Evolutionary conservation across 1,140 invertebrate species (phyloP), one percentile per base, ranked within the genome.

Genomic region (Penaeus vannamei): DNA sequence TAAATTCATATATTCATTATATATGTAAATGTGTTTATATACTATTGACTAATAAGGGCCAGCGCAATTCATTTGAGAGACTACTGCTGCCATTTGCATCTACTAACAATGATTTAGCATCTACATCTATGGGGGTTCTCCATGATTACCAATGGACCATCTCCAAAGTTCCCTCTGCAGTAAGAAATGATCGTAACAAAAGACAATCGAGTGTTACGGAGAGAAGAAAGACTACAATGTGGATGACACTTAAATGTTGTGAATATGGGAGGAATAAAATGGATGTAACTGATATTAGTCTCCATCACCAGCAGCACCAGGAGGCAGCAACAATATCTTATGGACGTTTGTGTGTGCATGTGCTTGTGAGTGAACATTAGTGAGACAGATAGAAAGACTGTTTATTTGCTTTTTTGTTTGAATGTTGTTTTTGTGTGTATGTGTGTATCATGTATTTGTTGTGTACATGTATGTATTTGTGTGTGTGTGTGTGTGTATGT

Each of bases 141-240:
- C 87, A 60, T 89, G 69, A 84, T 84, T 84, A 84, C 81, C 87
- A 84, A 84, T 42, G 82, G 87, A 89, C 87, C 87, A 89, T 89
- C 87, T 89, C 87, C 87, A 89, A 89, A 89, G 87, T 89, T 89
- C 87, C 87, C 82, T 89, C 81, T 87, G 85, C 85, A 77, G 69
- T 84, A 89, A 84, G 87, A 89, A 89, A 84, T 77, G 82, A 89
- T 89, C 66, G 82, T 84, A 89, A 89, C 87, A 61, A 84, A 89
- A 79, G 87, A 89, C 87, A 88, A 88, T 88, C 80, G 62, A 89
- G 87, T 89, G 66, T 79, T 84, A 84, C 82, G 81, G 86, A 87
- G 86, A 84, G 87, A 84, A 77, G 87, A 89, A 79, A 76, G 61
- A 84, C 87, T 84, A 84, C 81, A 64, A 89, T 84, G 81, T 62